Evolutionary conservation across 2,888 invertebrate species (phyloP).

Genomic region (Sphaerophoria rueppellii): DNA sequence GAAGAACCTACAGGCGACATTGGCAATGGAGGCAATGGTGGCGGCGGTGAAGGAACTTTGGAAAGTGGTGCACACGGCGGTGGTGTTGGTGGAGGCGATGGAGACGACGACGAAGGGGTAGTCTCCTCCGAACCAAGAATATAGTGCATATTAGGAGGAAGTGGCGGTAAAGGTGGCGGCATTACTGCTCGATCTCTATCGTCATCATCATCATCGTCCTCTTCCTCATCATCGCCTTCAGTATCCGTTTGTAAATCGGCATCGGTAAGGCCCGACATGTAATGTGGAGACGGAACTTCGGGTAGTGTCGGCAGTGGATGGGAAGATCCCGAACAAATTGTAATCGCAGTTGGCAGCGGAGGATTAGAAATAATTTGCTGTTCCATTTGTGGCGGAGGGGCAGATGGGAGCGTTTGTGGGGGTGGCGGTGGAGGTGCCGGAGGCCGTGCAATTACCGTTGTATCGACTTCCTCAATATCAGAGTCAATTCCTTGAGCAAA

Average conservation of each 20-base stretch:
- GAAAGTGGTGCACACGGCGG: constrained; percentile 77
- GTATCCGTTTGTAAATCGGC: constrained; percentile 75
- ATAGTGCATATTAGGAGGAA: constrained; percentile 80
- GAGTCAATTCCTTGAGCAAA: constrained; percentile 95
- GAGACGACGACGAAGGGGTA: constrained; percentile 78
- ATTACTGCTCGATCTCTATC: constrained; percentile 74
- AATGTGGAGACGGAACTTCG: constrained; percentile 61
- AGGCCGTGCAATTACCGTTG: constrained; percentile 85
- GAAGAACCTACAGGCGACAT: constrained; percentile 64
- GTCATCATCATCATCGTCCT: constrained; percentile 75
- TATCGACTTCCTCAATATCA: constrained; percentile 92
- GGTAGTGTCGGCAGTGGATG: constrained; percentile 60
- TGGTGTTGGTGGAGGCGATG: constrained; percentile 80
- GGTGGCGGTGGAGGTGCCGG: constrained; percentile 74
- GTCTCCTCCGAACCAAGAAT: constrained; percentile 76
- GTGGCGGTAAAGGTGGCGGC: constrained; percentile 79
- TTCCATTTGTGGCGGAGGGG: constrained; percentile 77
- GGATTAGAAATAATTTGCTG: constrained; percentile 74
- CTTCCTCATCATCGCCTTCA: constrained; percentile 63
- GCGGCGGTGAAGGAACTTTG: constrained; percentile 76
- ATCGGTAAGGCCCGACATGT: constrained; percentile 68
- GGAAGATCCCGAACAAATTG: constrained; percentile 59
- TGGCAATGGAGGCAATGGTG: constrained; percentile 75
- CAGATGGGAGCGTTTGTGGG: constrained; percentile 72
- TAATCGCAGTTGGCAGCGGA: constrained; percentile 39